Percentiles rank a stretch among this genome's conserved stretches.
Conservation (phyloP, 2,797 vertebrate species). For the Pipistrellus pygmaeus region DNA sequence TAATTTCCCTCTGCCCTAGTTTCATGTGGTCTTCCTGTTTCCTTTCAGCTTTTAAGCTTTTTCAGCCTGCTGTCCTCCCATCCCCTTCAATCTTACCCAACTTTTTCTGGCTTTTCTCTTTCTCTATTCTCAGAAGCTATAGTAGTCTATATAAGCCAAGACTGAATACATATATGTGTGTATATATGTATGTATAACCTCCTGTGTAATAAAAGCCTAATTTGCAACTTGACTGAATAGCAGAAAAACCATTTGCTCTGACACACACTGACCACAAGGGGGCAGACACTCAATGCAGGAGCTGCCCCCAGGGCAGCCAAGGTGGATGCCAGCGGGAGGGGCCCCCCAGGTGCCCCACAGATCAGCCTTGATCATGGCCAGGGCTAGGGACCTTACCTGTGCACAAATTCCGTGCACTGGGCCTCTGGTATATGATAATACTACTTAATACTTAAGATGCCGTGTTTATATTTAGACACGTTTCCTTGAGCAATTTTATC, state of each 20-base stretch:
- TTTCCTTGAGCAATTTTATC: neutral
- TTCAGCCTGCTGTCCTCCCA: neutral
- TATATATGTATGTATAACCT: neutral
- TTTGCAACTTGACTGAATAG: no score
- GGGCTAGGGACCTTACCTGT: no score
- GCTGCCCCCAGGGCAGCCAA: no score
- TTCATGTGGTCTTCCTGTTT: neutral
- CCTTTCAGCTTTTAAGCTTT: neutral
- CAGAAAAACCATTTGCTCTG: neutral
- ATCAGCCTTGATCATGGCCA: no score
- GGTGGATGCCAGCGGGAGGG: no score
- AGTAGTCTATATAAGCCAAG: constrained; percentile 33
- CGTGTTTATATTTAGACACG: neutral
- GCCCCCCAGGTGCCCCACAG: no score
- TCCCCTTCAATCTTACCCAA: neutral
- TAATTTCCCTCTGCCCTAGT: neutral
- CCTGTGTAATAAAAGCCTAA: no score
- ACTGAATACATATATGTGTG: neutral
- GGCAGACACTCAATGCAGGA: no score
- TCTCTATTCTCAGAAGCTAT: neutral
- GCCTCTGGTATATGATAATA: neutral
- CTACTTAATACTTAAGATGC: neutral
- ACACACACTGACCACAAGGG: no score
- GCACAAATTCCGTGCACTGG: no score
- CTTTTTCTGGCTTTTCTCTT: neutral